phyloP scores from a whole-genome alignment of 2,113 vertebrate species.

The Uropsilus gracilis region DNA sequence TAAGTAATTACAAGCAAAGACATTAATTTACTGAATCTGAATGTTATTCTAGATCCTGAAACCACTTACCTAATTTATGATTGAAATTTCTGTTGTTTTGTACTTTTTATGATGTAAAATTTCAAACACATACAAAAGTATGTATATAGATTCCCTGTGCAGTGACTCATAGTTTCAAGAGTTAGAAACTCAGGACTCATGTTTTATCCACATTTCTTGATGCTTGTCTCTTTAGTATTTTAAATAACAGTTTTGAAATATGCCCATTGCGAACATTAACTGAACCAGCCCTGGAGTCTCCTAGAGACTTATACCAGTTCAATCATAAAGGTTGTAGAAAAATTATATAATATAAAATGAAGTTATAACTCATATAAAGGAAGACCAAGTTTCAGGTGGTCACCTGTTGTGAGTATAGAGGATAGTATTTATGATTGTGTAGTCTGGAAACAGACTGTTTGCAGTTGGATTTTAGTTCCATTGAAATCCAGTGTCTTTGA shows the following conservation, averaged over 20 bases:
- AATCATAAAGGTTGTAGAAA: not conserved
- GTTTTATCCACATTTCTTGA: accelerated
- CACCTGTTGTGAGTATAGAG: not conserved
- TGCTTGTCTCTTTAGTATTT: accelerated
- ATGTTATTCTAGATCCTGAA: not conserved
- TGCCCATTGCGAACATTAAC: not conserved
- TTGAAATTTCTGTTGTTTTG: conserved; percentile 11
- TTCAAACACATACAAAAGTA: not conserved
- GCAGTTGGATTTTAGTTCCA: not conserved
- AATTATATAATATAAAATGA: not conserved
- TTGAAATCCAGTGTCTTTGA: not conserved
- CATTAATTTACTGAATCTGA: not conserved
- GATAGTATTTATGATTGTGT: not conserved
- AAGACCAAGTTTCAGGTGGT: not conserved
- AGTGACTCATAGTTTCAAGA: not conserved
- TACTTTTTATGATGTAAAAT: not conserved
- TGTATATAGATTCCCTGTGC: not conserved
- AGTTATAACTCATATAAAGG: not conserved
- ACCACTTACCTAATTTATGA: not conserved
- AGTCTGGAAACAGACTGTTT: not conserved
- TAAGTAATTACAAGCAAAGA: not conserved
- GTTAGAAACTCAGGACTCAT: not conserved
- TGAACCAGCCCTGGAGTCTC: not conserved
- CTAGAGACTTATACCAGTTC: not conserved
- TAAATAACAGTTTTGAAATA: conserved; percentile 6